Evolutionary conservation across 2,888 invertebrate species (phyloP).

Genomic region (Pachymerium ferrugineum): DNA sequence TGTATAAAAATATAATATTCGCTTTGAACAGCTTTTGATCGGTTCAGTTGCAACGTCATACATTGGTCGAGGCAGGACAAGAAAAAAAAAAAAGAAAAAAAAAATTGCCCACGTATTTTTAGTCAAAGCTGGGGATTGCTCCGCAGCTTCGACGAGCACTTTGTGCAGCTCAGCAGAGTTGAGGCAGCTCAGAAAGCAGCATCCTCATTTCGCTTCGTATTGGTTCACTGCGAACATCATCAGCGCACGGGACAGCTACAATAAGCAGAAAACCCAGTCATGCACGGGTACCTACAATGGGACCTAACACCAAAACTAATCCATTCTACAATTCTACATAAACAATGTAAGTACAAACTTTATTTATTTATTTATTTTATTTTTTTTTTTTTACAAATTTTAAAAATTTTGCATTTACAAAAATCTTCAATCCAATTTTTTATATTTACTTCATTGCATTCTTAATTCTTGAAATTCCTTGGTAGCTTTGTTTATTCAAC

Average conservation of each 20-base stretch:
- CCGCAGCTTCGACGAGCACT: conserved; percentile 16
- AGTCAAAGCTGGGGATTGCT: conserved; percentile 17
- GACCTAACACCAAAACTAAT: neutral
- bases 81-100: no score
- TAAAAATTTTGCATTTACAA: no score
- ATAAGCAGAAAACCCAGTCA: neutral
- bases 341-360: neutral
- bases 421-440: no score
- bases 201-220: conserved; percentile 14
- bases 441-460: no score
- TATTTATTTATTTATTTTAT: neutral
- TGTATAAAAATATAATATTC: no score
- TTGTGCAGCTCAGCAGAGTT: conserved; percentile 9
- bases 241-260: neutral
- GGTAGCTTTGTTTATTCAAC: no score
- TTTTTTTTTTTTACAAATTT: neutral
- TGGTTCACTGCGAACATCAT: conserved; percentile 17
- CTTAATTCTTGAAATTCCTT: no score
- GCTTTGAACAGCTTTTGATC: conserved; percentile 4
- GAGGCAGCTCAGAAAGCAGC: neutral
- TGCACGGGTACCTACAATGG: neutral
- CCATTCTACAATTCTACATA: neutral
- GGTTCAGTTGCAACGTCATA: neutral
- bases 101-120: conserved; percentile 15
- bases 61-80: conserved; percentile 2